Evolutionary conservation across 2,113 vertebrate species (phyloP).

Genomic region (Callaeas wilsoni): DNA sequence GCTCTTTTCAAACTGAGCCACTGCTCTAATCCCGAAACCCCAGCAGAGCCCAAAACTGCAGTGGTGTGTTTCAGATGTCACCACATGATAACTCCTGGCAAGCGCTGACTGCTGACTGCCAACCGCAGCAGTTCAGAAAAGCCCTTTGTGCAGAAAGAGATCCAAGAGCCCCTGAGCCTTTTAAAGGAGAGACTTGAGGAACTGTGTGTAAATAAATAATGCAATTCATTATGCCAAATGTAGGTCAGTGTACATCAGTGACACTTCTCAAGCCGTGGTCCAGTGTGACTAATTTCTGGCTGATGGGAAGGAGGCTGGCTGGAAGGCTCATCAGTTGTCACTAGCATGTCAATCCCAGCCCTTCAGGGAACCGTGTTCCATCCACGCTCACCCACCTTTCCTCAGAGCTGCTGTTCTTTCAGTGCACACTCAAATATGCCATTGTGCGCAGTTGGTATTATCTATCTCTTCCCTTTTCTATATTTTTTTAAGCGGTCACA

Average conservation of each 20-base stretch:
- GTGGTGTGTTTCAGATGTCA: background rate
- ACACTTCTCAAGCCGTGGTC: background rate
- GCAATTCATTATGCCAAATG: slow-evolving; percentile 5
- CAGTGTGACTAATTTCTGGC: background rate
- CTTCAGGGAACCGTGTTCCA: background rate
- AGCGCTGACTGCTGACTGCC: background rate
- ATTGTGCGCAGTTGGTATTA: background rate
- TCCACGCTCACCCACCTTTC: background rate
- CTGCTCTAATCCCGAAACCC: background rate
- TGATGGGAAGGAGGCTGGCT: background rate
- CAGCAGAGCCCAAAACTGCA: background rate
- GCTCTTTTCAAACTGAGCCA: background rate
- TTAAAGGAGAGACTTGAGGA: background rate
- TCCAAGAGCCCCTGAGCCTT: background rate
- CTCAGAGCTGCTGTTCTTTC: background rate
- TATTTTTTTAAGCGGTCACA: background rate
- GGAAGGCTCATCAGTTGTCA: background rate
- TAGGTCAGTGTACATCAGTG: slow-evolving; percentile 22
- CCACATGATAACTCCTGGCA: background rate
- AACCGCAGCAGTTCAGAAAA: background rate
- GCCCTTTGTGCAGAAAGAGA: background rate
- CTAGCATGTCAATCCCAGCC: background rate
- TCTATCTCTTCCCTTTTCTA: background rate
- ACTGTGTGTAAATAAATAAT: slow-evolving; percentile 39
- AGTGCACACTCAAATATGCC: background rate